These are phyloP conservation scores for Hyperopisus bebe DNA, from an alignment of 2,113 vertebrate genomes.

Conservation along the genomic window DNA sequence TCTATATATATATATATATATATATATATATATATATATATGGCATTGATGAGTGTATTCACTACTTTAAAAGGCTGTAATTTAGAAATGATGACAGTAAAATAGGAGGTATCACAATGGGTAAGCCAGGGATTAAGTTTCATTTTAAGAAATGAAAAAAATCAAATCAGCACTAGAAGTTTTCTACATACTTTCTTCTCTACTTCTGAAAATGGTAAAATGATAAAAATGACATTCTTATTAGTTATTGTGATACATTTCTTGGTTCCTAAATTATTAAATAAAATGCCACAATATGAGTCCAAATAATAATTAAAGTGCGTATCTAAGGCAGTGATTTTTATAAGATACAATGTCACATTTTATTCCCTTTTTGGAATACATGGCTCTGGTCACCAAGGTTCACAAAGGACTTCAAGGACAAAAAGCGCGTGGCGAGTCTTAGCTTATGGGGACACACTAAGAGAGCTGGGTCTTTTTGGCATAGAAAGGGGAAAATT, in stretches of 20 bases:
- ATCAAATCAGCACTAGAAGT: neutral
- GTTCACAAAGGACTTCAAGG: neutral
- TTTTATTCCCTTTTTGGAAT: neutral
- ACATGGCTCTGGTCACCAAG: neutral
- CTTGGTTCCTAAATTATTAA: neutral
- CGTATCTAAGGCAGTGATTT: neutral
- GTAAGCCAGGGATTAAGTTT: neutral
- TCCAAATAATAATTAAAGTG: neutral
- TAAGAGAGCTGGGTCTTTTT: neutral
- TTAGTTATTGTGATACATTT: neutral
- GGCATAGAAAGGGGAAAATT: neutral
- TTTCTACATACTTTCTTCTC: neutral
- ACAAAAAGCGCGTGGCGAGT: neutral
- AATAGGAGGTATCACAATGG: neutral
- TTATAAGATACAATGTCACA: neutral
- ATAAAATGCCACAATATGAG: neutral
- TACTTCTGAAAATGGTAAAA: neutral
- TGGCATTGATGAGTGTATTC: neutral
- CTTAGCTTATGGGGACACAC: neutral
- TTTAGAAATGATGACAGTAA: neutral
- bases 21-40: neutral
- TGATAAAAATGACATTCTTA: neutral
- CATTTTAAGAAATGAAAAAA: neutral
- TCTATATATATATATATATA: neutral
- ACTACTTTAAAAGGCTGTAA: neutral